phyloP scores from a whole-genome alignment of 2,888 invertebrate species.

The Cepaea hortensis region DNA sequence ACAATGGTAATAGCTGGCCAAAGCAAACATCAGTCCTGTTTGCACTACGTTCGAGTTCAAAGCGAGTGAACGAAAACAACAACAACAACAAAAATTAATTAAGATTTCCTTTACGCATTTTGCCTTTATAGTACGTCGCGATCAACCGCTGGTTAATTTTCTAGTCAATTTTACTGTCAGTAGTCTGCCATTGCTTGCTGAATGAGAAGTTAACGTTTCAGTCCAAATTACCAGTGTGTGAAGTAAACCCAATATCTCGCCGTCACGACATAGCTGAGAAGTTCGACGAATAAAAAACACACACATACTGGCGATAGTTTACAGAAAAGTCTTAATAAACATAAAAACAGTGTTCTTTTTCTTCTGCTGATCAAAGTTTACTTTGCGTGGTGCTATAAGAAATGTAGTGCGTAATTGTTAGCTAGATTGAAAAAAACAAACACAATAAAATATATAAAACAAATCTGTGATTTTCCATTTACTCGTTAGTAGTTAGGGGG shows the following conservation, averaged over 20 bases:
- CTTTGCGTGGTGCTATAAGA: neutral
- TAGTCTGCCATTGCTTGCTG: too few species aligned
- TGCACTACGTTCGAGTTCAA: too few species aligned
- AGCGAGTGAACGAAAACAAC: too few species aligned
- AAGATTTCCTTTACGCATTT: neutral
- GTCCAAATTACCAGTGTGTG: too few species aligned
- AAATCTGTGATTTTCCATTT: neutral
- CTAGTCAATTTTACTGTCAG: neutral
- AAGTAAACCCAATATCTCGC: too few species aligned
- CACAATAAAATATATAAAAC: neutral
- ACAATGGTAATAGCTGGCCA: too few species aligned
- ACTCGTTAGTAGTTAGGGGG: neutral
- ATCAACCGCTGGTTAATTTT: slow-evolving; percentile 5
- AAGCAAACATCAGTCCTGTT: too few species aligned
- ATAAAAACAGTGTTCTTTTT: neutral
- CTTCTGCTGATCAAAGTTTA: neutral
- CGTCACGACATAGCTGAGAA: too few species aligned
- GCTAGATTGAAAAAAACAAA: neutral
- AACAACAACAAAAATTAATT: too few species aligned
- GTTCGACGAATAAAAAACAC: neutral
- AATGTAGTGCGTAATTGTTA: neutral
- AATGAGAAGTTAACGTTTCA: too few species aligned
- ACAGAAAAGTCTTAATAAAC: neutral
- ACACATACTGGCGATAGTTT: neutral
- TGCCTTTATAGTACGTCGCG: neutral